Base-by-base conservation (phyloP, 2,113 vertebrate genomes). In the Paedocypris sp. region DNA sequence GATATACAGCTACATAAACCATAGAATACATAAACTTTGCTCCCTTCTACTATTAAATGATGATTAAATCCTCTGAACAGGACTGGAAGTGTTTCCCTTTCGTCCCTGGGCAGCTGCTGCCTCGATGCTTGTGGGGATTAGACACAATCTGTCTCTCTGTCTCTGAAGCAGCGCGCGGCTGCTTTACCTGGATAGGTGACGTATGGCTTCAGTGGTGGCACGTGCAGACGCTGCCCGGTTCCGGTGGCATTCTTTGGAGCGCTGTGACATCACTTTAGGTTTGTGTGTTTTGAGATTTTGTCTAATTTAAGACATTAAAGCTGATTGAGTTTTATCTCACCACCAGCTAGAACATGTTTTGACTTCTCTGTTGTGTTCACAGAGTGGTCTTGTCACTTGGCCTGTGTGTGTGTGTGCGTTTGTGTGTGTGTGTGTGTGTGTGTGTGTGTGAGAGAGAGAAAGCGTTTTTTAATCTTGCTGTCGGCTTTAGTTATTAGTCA, bases 401-500 rank as follows among this genome's bases (percentile, higher is more conserved):
- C 47, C 10, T 31, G 36, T 62, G 66, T 39, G 41, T 26, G 15
- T 15, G 45, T 31, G 12, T 13, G n/a, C n/a, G n/a, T n/a, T n/a
- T n/a, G n/a, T n/a, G n/a, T n/a, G n/a, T n/a, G n/a, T n/a, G n/a
- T n/a, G n/a, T n/a, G n/a, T n/a, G n/a, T n/a, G n/a, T n/a, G n/a
- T 31, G 36, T 62, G 66, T 39, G 41, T 26, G 15, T 15, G 45
- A 28, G 12, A 16, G 64, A 31, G 60, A 56, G 57, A 52, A 52
- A 47, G 50, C 41, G 25, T 57, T 68, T 75, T 80, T 76, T 77
- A 71, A 66, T 57, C 75, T 78, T 68, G 70, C 78, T 84, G 81
- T 84, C 82, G 65, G 81, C 79, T 84, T 87, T 83, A 83, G 77
- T 83, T 81, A 83, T 83, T 83, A 84, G 78, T 83, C 81, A 80